Conservation (phyloP, 2,797 vertebrate species). For the Pempheris klunzingeri region DNA sequence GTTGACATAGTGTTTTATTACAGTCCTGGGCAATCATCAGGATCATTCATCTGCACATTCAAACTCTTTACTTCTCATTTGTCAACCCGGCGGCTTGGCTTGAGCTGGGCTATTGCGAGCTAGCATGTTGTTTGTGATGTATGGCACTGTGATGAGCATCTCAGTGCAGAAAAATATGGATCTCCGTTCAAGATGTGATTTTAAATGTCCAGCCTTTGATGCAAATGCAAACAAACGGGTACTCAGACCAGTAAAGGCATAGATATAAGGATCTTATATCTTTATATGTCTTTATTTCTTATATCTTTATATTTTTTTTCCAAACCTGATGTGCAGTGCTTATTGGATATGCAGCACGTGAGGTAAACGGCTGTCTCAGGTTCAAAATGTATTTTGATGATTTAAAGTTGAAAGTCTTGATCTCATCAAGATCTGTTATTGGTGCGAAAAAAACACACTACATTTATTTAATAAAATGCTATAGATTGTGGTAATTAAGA, state of each 20-base stretch:
- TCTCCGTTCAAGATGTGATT: slow-evolving; percentile 47
- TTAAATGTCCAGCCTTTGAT: slow-evolving; percentile 54
- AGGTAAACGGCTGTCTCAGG: neutral
- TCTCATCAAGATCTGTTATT: neutral
- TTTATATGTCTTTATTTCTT: no score
- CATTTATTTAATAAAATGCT: neutral
- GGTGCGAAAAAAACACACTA: neutral
- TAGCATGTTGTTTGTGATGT: slow-evolving; percentile 60
- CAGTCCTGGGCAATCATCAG: slow-evolving; percentile 71
- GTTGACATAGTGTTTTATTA: slow-evolving; percentile 81
- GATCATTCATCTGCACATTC: slow-evolving; percentile 81
- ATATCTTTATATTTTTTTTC: no score
- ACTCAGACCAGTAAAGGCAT: neutral
- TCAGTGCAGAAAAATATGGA: slow-evolving; percentile 52
- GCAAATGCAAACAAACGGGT: slow-evolving; percentile 38
- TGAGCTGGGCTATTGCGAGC: slow-evolving; percentile 31
- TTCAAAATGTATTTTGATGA: no score
- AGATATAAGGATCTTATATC: slow-evolving; percentile 16
- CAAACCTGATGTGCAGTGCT: slow-evolving; percentile 9
- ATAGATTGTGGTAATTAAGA: neutral
- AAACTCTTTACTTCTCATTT: slow-evolving; percentile 77
- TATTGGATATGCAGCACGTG: slow-evolving; percentile 18
- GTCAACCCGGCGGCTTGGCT: slow-evolving; percentile 62
- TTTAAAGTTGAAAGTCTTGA: no score
- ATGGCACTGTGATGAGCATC: slow-evolving; percentile 45